Evolutionary conservation across 2,113 vertebrate species (phyloP).

Genomic region (Tetraodon nigroviridis): DNA sequence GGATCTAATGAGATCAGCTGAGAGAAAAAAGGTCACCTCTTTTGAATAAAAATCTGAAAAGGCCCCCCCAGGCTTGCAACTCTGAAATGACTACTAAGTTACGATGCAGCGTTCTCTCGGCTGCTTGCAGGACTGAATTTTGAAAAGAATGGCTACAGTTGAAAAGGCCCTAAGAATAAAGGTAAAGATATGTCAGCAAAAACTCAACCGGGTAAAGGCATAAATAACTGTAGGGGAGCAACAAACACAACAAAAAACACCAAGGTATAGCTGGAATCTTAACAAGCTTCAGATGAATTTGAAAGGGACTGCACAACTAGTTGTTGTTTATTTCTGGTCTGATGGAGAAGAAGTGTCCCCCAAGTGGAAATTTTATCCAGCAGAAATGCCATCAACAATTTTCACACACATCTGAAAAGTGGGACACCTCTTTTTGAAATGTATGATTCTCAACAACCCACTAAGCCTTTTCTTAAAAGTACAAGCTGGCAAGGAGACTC

Average conservation of each 20-base stretch:
- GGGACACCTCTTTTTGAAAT: conserved; percentile 60
- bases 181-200: conserved; percentile 24
- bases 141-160: conserved; percentile 2
- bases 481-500: conserved; percentile 12
- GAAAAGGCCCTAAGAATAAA: conserved; percentile 45
- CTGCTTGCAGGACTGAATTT: conserved; percentile 7
- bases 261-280: conserved; percentile 30
- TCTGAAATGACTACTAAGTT: too few relatives aligned
- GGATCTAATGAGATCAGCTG: conserved; percentile 27
- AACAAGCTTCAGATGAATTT: conserved; percentile 43
- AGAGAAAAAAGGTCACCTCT: conserved; percentile 35
- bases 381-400: conserved; percentile 59
- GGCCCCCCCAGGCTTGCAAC: not conserved
- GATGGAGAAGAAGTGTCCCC: conserved; percentile 1
- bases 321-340: conserved; percentile 51
- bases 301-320: conserved; percentile 47
- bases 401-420: conserved; percentile 67
- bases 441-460: conserved; percentile 31
- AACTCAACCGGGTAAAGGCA: conserved; percentile 18
- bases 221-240: conserved; percentile 52
- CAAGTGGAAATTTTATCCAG: conserved; percentile 60
- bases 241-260: conserved; percentile 45
- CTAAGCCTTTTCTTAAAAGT: conserved; percentile 24
- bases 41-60: not conserved
- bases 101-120: too few relatives aligned